Evolutionary conservation across 2,113 vertebrate genomes (phyloP).

Genomic region (Atractosteus spatula): DNA sequence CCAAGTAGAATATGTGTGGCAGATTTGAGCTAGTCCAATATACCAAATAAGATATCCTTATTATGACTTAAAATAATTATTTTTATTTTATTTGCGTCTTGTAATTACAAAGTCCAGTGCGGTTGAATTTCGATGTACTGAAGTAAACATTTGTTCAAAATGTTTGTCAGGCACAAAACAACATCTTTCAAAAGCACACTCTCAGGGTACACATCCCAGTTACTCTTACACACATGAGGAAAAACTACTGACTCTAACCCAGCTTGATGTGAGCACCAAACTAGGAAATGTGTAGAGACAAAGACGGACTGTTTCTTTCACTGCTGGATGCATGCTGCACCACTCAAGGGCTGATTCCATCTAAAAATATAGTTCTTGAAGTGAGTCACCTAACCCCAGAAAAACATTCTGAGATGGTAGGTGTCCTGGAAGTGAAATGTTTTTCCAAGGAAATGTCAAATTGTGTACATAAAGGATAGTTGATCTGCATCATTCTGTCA

Average conservation of each 20-base stretch:
- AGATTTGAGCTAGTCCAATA: no score
- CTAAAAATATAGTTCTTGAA: not conserved
- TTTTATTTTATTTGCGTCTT: no score
- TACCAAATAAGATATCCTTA: no score
- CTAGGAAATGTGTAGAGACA: not conserved
- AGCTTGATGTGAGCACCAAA: not conserved
- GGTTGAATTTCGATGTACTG: no score
- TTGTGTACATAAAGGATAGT: conserved; percentile 2
- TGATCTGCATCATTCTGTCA: not conserved
- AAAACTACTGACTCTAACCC: not conserved
- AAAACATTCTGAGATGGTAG: not conserved
- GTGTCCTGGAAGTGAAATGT: not conserved
- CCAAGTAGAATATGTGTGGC: no score
- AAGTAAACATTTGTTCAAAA: no score
- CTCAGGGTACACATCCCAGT: no score
- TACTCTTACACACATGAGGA: not conserved
- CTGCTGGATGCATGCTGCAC: not conserved
- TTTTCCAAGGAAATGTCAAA: conserved; percentile 15
- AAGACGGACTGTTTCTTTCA: not conserved
- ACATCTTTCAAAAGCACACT: no score
- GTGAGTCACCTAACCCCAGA: conserved; percentile 6
- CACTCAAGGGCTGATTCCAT: not conserved
- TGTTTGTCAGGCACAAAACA: no score
- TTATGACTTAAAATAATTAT: no score
- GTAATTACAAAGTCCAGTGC: no score